These are phyloP conservation scores for Epirrhoe tristata DNA, from an alignment of 2,888 invertebrate species.

Conservation along the genomic window DNA sequence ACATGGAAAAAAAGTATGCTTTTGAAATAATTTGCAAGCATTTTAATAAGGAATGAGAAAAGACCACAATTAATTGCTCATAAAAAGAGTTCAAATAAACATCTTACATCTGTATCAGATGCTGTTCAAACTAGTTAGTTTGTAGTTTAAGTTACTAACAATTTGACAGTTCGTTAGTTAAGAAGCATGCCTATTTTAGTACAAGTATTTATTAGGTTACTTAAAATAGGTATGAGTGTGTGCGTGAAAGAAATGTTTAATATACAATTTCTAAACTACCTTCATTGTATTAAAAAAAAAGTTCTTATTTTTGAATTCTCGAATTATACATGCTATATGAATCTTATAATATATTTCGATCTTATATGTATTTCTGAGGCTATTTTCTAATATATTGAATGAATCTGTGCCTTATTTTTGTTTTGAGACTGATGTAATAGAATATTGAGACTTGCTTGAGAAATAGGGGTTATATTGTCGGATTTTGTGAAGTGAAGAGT, in stretches of 20 bases:
- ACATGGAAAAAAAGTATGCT: neutral
- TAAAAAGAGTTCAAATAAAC: conserved; percentile 73
- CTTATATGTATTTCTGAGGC: conserved; percentile 26
- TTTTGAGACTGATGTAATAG: conserved; percentile 39
- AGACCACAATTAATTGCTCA: conserved; percentile 64
- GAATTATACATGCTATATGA: conserved; percentile 15
- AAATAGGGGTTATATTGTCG: neutral
- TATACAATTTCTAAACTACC: conserved; percentile 10
- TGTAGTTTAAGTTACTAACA: conserved; percentile 75
- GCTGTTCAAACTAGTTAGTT: conserved; percentile 77
- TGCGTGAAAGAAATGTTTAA: conserved; percentile 56
- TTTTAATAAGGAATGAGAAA: conserved; percentile 38
- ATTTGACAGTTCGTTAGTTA: conserved; percentile 69
- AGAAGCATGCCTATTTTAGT: conserved; percentile 83
- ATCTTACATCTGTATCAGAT: conserved; percentile 82
- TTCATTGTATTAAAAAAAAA: conserved; percentile 18
- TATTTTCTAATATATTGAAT: conserved; percentile 35
- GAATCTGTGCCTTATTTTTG: conserved; percentile 33
- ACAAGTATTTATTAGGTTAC: conserved; percentile 79
- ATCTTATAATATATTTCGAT: conserved; percentile 12
- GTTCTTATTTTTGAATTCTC: conserved; percentile 19
- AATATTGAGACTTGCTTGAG: conserved; percentile 13
- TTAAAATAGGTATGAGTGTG: conserved; percentile 73
- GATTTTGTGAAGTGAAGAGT: neutral
- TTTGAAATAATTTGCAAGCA: conserved; percentile 14